A percentile compares a stretch with the other conserved stretches of the same genome.
These are phyloP conservation scores for Argyrosomus japonicus DNA, from an alignment of 2,113 vertebrate species.

Conservation along the genomic window DNA sequence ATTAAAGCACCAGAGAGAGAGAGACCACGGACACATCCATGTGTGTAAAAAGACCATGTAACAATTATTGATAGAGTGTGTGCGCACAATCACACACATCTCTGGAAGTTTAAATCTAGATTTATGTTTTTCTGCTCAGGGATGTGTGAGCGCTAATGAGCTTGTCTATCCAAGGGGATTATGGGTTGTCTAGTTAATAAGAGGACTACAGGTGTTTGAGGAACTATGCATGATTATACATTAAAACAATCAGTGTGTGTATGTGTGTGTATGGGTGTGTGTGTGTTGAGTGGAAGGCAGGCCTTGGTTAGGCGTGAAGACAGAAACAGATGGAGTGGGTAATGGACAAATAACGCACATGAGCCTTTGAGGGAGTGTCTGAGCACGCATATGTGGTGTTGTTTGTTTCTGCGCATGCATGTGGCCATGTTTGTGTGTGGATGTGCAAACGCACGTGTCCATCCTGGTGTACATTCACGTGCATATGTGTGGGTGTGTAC, in stretches of 20 bases:
- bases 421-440: neutral
- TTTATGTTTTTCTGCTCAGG: conserved; percentile 30
- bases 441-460: conserved; percentile 18
- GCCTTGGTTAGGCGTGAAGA: conserved; percentile 24
- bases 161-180: conserved; percentile 60
- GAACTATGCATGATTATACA: conserved; percentile 49
- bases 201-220: conserved; percentile 62
- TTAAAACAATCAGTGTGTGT: conserved; percentile 45
- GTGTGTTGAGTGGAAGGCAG: conserved; percentile 15
- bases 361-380: conserved; percentile 50
- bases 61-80: conserved; percentile 41
- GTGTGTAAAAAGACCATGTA: conserved; percentile 30
- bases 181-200: conserved; percentile 46
- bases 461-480: neutral
- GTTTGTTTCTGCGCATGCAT: conserved; percentile 26
- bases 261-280: neutral
- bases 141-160: conserved; percentile 56
- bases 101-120: conserved; percentile 1
- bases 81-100: conserved; percentile 34
- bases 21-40: neutral
- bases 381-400: conserved; percentile 40
- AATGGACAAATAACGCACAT: conserved; percentile 66
- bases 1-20: neutral
- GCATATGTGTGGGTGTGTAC: conserved; percentile 27
- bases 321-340: conserved; percentile 71